phyloP scores from a whole-genome alignment of 2,113 vertebrate genomes.

The Vicugna pacos region DNA sequence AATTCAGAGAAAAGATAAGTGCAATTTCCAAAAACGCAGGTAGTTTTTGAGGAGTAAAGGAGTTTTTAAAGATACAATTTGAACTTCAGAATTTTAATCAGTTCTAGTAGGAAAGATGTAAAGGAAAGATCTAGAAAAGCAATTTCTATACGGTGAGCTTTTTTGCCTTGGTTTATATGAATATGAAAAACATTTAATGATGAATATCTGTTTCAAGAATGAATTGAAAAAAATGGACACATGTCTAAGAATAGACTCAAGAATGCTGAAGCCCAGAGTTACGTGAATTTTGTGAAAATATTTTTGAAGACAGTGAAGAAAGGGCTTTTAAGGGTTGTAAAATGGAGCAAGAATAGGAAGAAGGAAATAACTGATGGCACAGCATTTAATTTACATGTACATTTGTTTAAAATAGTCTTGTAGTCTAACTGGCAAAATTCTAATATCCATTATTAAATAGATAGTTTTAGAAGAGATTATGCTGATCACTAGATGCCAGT shows the following conservation, averaged over 20 bases:
- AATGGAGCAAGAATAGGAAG: not conserved
- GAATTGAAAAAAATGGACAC: not conserved
- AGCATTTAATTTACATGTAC: not conserved
- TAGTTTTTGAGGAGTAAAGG: constrained; percentile 31
- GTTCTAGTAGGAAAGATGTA: not conserved
- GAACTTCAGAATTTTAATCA: constrained; percentile 23
- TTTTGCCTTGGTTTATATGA: constrained; percentile 7
- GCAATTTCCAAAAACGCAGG: not conserved
- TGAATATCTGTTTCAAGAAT: constrained; percentile 47
- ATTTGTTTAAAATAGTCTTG: constrained; percentile 2
- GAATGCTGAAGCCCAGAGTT: not conserved
- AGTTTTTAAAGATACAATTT: constrained; percentile 40
- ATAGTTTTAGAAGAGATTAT: constrained; percentile 10
- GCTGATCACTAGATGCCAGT: not conserved
- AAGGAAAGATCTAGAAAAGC: constrained; percentile 2
- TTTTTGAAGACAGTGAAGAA: constrained; percentile 31
- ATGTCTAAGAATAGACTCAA: not conserved
- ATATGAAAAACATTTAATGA: constrained; percentile 52
- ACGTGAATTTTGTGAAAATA: constrained; percentile 45
- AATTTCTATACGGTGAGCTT: not conserved
- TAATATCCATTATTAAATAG: not conserved
- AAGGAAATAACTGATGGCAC: not conserved
- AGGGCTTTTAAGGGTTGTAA: not conserved
- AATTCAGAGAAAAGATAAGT: not conserved
- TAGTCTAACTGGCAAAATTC: not conserved